These are phyloP conservation scores for Limnephilus lunatus DNA, from an alignment of 2,888 invertebrate genomes.

Conservation along the genomic window DNA sequence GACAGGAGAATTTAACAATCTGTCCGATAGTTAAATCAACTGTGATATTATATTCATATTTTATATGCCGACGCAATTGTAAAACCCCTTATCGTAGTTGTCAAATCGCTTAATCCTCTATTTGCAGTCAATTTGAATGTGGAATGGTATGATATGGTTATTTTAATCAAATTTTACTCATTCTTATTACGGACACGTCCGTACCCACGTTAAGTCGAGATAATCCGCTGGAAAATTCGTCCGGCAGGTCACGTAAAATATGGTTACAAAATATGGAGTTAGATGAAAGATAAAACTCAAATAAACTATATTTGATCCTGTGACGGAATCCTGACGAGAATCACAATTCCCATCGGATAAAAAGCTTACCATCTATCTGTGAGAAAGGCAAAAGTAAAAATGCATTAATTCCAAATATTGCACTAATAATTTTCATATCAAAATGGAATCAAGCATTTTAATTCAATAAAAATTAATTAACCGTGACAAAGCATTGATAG, in stretches of 20 bases:
- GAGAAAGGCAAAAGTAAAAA: neutral
- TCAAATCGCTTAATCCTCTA: neutral
- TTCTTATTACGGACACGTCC: constrained; percentile 15
- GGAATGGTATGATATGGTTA: neutral
- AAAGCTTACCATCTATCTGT: neutral
- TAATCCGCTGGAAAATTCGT: constrained; percentile 3
- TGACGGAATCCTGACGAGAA: constrained; percentile 12
- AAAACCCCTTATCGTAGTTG: neutral
- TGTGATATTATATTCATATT: neutral
- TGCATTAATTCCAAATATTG: neutral
- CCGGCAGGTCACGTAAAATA: constrained; percentile 36
- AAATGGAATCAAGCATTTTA: neutral
- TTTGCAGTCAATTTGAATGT: neutral
- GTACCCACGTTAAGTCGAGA: neutral
- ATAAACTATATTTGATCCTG: constrained; percentile 17
- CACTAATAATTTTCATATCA: neutral
- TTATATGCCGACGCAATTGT: neutral
- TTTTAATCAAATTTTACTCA: neutral
- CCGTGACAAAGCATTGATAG: too few relatives aligned
- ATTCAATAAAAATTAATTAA: too few relatives aligned
- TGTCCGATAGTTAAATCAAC: too few relatives aligned
- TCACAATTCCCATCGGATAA: constrained; percentile 1
- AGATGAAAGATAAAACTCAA: constrained; percentile 28
- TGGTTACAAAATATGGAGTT: neutral
- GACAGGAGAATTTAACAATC: too few relatives aligned